Percentiles rank a stretch among this genome's conserved stretches.
These are phyloP conservation scores for Mesorhabditis sp. DNA, from an alignment of 2,888 invertebrate genomes.

Conservation along the genomic window DNA sequence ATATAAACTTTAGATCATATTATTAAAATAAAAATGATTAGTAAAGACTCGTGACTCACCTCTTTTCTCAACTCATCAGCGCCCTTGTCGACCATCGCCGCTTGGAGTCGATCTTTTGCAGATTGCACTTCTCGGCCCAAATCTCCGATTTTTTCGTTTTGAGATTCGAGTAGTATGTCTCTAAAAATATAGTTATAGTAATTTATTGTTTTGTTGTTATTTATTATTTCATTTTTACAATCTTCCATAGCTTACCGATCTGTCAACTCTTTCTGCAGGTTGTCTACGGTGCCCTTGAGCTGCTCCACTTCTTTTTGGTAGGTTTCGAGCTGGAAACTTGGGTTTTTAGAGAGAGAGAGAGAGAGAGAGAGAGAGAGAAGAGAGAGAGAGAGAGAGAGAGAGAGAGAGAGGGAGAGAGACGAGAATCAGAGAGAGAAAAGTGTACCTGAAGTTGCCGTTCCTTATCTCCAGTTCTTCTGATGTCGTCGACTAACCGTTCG, in stretches of 20 bases:
- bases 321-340: slow-evolving; percentile 37
- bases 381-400: neutral
- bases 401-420: neutral
- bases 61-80: slow-evolving; percentile 35
- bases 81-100: slow-evolving; percentile 38
- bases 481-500: slow-evolving; percentile 46
- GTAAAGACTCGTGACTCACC: slow-evolving; percentile 7
- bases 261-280: slow-evolving; percentile 54
- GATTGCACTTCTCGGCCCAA: slow-evolving; percentile 42
- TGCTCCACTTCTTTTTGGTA: slow-evolving; percentile 40
- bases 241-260: slow-evolving; percentile 18
- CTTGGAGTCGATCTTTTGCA: slow-evolving; percentile 28
- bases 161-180: slow-evolving; percentile 56
- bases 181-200: slow-evolving; percentile 30
- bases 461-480: slow-evolving; percentile 45
- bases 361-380: neutral
- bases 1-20: too few relatives aligned
- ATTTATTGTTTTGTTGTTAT: neutral
- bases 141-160: slow-evolving; percentile 57
- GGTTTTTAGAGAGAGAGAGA: too few relatives aligned
- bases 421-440: neutral
- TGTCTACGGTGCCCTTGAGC: slow-evolving; percentile 42
- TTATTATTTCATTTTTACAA: neutral
- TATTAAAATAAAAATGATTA: too few relatives aligned
- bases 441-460: slow-evolving; percentile 39